Conservation (phyloP, 2,888 invertebrate genomes). For the Alloplasta piceator region DNA sequence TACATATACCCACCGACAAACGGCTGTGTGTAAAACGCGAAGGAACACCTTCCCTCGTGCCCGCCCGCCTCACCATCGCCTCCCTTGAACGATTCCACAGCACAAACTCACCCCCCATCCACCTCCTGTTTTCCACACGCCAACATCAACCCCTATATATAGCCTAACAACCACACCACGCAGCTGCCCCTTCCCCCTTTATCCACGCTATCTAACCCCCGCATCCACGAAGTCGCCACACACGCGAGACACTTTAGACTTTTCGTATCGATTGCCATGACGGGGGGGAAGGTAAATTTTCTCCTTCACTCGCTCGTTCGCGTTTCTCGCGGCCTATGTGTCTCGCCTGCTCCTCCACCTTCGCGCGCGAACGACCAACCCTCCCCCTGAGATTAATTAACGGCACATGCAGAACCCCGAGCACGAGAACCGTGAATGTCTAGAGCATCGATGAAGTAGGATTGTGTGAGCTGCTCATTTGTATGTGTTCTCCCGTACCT, state of each 20-base stretch:
- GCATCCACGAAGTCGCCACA: conserved; percentile 74
- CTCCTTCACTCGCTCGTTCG: conserved; percentile 23
- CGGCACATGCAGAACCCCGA: conserved; percentile 63
- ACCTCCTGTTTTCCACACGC: conserved; percentile 59
- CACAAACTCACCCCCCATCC: conserved; percentile 63
- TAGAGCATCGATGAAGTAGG: conserved; percentile 49
- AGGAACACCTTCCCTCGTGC: conserved; percentile 62
- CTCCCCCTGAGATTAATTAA: conserved; percentile 65
- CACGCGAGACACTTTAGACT: conserved; percentile 82
- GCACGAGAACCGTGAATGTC: conserved; percentile 45
- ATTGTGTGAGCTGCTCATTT: conserved; percentile 55
- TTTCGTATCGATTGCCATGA: conserved; percentile 81
- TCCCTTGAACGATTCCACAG: conserved; percentile 58
- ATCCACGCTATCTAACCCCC: conserved; percentile 25
- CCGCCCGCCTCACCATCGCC: conserved; percentile 60
- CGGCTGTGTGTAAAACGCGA: conserved; percentile 56
- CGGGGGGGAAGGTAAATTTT: conserved; percentile 72
- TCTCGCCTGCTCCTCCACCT: conserved; percentile 48
- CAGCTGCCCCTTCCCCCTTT: conserved; percentile 46
- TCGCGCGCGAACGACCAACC: conserved; percentile 24
- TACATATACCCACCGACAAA: conserved; percentile 28
- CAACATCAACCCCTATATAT: conserved; percentile 61
- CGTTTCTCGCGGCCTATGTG: conserved; percentile 46
- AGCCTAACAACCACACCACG: conserved; percentile 64
- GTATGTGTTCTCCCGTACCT: not conserved